Percentiles rank a stretch among this genome's conserved stretches.
Evolutionary conservation across 2,797 vertebrate species (phyloP).

Genomic region (Spatula versicolor): DNA sequence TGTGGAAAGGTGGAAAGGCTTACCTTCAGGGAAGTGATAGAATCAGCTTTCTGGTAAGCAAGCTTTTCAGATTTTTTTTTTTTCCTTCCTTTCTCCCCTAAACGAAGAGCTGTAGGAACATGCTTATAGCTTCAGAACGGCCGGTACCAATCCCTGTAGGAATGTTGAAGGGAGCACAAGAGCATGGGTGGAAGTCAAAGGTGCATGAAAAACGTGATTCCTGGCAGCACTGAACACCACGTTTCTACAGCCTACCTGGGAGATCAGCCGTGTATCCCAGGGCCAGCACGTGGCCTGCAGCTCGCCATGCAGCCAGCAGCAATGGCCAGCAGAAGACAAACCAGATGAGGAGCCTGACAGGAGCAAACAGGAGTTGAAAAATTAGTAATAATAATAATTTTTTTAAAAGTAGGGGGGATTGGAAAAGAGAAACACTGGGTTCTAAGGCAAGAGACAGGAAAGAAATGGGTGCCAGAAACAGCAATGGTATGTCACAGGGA

Average conservation of each 20-base stretch:
- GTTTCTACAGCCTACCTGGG: background rate
- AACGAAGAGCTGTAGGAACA: background rate
- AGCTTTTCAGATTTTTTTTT: background rate
- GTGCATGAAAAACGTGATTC: background rate
- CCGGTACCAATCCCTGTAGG: background rate
- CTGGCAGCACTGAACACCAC: background rate
- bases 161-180: background rate
- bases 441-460: background rate
- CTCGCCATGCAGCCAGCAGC: background rate
- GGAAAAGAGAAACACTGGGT: background rate
- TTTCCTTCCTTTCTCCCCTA: background rate
- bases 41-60: background rate
- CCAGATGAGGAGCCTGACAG: background rate
- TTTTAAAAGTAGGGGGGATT: too few species aligned
- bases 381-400: background rate
- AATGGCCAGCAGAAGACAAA: background rate
- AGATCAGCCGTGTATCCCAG: too few species aligned
- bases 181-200: background rate
- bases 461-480: background rate
- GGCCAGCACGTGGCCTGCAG: background rate
- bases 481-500: background rate
- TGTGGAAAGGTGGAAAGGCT: background rate
- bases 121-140: background rate
- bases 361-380: background rate
- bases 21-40: background rate